Evolutionary conservation across 23 tunicate species (phyloP).

Genomic region (Halocynthia aurantium): DNA sequence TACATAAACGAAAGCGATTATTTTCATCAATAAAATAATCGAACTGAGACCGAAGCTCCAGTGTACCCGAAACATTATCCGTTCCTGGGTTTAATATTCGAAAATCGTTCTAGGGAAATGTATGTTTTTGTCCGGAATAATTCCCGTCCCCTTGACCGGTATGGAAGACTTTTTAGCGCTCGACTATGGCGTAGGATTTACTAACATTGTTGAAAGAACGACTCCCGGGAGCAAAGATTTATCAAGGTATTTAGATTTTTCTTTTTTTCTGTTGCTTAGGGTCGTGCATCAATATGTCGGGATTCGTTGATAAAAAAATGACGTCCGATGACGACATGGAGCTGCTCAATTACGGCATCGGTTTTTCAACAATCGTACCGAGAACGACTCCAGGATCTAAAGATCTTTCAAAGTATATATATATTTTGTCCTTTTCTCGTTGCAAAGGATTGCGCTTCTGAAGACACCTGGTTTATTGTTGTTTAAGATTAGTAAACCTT

Average conservation of each 20-base stretch:
- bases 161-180: conserved; percentile 72
- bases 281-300: conserved; percentile 76
- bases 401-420: conserved; percentile 60
- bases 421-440: background rate
- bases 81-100: too few species aligned
- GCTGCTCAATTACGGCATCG: conserved; percentile 67
- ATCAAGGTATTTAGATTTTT: conserved; percentile 37
- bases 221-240: conserved; percentile 81
- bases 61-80: too few species aligned
- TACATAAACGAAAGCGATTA: too few species aligned
- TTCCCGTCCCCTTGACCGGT: conserved; percentile 78
- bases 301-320: conserved; percentile 48
- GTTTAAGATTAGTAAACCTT: too few species aligned
- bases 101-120: conserved; percentile 59
- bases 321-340: conserved; percentile 67
- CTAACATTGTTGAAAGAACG: conserved; percentile 76
- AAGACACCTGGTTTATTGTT: too few species aligned
- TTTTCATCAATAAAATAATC: too few species aligned
- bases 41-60: too few species aligned
- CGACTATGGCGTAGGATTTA: conserved; percentile 80
- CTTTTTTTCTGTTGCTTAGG: conserved; percentile 22
- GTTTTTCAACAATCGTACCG: conserved; percentile 81
- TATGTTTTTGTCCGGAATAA: conserved; percentile 59
- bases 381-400: conserved; percentile 78
- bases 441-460: too few species aligned